Base-by-base conservation (phyloP, 2,888 invertebrate genomes). In the Xestia ashworthii region DNA sequence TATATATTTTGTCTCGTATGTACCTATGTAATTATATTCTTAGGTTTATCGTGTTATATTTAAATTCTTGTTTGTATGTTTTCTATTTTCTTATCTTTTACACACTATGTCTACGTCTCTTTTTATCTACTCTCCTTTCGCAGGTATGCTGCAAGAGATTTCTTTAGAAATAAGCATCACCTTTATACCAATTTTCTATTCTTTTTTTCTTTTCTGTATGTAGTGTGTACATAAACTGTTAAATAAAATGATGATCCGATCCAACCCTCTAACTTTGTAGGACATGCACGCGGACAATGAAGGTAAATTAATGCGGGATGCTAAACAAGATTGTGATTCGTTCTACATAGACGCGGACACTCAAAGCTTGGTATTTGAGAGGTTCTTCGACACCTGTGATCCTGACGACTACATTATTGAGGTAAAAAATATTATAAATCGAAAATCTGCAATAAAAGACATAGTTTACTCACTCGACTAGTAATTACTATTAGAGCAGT, bases 311-410 rank as follows among this genome's bases (percentile, higher is more conserved):
- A 94, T 97, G 68, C 94, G 97, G 62, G 99, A 99, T 89, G 89
- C 94, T 22, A 97, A 98, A 73, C 98, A 99, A 93, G 98, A 99
- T 92, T 99, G 99, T 90, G 93, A 97, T 8, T 93, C 97, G 32
- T 98, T 98, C 88, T 96, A 92, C 76, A 91, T 96, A 46, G 95
- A 97, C 70, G 96, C 97, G 62, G 97, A 98, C 71, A 96, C 97
- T 16, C 97, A 98, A 74, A 98, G 98, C 84, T 97, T 98, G 91
- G 97, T 98, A 2, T 99, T 98, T 91, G 97, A 97, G 53, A 97
- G 99, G 74, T 97, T 97, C 91, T 98, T 99, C 89, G 98, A 99
- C 91, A 99, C 99, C 3, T 99, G 99, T 90, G 98, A 99, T 73
- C 98, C 98, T 92, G 98, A 98, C 88, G 98, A 98, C 92, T 98